phyloP scores from a whole-genome alignment of 2,797 vertebrate species.

The Typhlichthys subterraneus region DNA sequence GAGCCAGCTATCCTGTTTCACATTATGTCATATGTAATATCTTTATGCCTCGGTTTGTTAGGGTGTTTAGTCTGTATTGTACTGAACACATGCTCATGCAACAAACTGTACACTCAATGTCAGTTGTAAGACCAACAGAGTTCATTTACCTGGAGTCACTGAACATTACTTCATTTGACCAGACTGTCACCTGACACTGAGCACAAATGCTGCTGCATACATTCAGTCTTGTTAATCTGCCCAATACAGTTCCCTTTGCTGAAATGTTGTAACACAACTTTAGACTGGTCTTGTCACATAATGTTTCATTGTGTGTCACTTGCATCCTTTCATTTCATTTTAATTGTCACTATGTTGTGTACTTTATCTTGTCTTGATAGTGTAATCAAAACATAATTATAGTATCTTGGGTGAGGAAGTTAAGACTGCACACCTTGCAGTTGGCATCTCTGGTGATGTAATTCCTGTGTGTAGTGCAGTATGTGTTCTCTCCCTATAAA shows the following conservation, averaged over 20 bases:
- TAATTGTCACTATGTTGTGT: neutral
- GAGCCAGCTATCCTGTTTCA: conserved; percentile 20
- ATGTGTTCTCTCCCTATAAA: neutral
- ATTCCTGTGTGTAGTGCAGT: neutral
- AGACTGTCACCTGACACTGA: neutral
- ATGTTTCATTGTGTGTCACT: too few relatives aligned
- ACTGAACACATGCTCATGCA: neutral
- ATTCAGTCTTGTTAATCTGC: neutral
- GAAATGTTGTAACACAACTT: neutral
- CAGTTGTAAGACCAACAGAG: neutral
- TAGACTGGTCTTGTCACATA: neutral
- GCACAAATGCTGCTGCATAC: neutral
- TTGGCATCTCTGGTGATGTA: conserved; percentile 14
- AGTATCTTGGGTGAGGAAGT: conserved; percentile 6
- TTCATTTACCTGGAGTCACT: neutral
- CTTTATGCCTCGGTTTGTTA: conserved; percentile 6
- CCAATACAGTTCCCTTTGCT: neutral
- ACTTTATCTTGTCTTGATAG: neutral
- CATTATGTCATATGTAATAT: conserved; percentile 38
- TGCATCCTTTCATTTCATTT: neutral
- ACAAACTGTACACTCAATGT: too few relatives aligned
- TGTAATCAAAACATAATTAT: neutral
- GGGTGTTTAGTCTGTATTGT: conserved; percentile 19
- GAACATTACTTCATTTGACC: neutral
- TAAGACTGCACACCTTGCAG: conserved; percentile 14